phyloP scores from a whole-genome alignment of 92 coral and sea anemone genomes.

The Zoanthus sansibaricus region DNA sequence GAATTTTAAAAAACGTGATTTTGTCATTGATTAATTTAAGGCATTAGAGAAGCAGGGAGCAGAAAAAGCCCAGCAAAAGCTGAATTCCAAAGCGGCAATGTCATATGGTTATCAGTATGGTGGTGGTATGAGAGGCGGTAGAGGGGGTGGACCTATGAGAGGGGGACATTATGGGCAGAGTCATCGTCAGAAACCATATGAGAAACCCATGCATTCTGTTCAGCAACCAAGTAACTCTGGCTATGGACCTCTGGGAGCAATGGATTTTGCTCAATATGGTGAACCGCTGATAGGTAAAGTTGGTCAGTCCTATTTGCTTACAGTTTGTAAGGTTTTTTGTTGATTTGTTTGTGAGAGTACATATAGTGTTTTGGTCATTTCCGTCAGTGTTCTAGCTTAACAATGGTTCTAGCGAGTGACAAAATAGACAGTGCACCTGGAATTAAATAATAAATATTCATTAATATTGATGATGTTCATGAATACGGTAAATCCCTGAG shows the following conservation, averaged over 20 bases:
- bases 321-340: no score
- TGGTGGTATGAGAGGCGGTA: conserved; percentile 53
- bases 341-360: no score
- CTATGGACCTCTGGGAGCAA: conserved; percentile 79
- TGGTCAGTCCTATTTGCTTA: neutral
- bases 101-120: neutral
- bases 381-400: no score
- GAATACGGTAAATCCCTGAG: no score
- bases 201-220: conserved; percentile 77
- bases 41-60: conserved; percentile 89
- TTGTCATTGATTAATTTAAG: conserved; percentile 27
- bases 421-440: no score
- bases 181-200: conserved; percentile 90
- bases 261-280: conserved; percentile 88
- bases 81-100: conserved; percentile 57
- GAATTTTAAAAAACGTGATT: no score
- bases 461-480: no score
- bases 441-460: no score
- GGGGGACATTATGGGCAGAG: conserved; percentile 51
- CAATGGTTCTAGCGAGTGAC: no score
- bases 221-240: conserved; percentile 65
- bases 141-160: conserved; percentile 62
- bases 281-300: conserved; percentile 94
- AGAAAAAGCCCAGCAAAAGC: conserved; percentile 74
- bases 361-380: no score